phyloP scores from a whole-genome alignment of 2,113 vertebrate genomes.

The Dicentrarchus labrax region DNA sequence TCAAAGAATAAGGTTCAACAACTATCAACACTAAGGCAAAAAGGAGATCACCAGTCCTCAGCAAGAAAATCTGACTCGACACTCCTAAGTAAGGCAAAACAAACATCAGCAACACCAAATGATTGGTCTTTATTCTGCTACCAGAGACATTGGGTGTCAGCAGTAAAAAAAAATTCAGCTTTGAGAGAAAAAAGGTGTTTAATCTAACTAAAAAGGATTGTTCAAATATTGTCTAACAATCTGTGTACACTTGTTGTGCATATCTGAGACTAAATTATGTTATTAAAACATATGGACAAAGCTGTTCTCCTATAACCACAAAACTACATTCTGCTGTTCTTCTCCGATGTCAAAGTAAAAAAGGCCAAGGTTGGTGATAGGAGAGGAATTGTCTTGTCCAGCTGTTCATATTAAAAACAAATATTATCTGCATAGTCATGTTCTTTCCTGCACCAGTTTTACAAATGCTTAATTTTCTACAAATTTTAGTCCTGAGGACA shows the following conservation, averaged over 20 bases:
- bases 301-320: constrained; percentile 13
- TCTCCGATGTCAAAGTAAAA: constrained; percentile 9
- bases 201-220: background rate
- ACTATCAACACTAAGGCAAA: background rate
- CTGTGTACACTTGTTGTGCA: background rate
- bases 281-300: constrained; percentile 29
- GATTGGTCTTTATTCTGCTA: background rate
- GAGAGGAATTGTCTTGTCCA: background rate
- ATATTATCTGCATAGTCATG: background rate
- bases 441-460: background rate
- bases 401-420: background rate
- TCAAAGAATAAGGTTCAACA: constrained; percentile 35
- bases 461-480: constrained; percentile 1
- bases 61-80: background rate
- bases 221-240: constrained; percentile 1
- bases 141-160: constrained; percentile 8
- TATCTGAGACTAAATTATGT: background rate
- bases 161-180: background rate
- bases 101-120: background rate
- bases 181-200: background rate
- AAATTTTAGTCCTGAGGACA: constrained; percentile 7
- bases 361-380: background rate
- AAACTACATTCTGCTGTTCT: constrained; percentile 8
- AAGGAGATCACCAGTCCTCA: background rate
- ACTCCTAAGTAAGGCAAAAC: background rate